Conservation (phyloP, 1,140 invertebrate species). For the Dinoponera quadriceps region DNA sequence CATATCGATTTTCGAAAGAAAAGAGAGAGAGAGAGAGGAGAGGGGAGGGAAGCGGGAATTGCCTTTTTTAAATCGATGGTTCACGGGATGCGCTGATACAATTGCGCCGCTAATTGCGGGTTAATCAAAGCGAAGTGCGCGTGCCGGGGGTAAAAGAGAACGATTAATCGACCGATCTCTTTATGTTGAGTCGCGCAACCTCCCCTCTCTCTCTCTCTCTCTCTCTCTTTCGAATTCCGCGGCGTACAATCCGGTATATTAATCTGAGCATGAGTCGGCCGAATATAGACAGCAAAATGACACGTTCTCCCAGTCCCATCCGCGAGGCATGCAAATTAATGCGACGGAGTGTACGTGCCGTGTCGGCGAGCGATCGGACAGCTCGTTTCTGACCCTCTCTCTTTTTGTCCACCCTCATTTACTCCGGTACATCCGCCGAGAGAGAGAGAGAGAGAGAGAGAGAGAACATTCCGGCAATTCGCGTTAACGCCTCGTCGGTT, state of each 20-base stretch:
- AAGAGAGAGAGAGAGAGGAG: too few species aligned
- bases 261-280: constrained; percentile 15
- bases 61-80: constrained; percentile 5
- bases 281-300: neutral
- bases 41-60: neutral
- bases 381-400: constrained; percentile 27
- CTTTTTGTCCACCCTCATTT: constrained; percentile 50
- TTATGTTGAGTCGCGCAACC: neutral
- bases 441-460: too few species aligned
- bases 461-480: constrained; percentile 53
- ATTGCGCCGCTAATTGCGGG: neutral
- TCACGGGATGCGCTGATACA: neutral
- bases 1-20: neutral
- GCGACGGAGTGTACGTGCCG: constrained; percentile 28
- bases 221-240: neutral
- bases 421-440: constrained; percentile 12
- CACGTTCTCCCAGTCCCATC: constrained; percentile 4
- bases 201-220: constrained; percentile 21
- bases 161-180: constrained; percentile 3
- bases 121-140: constrained; percentile 20
- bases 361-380: constrained; percentile 10
- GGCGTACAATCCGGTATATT: constrained; percentile 34
- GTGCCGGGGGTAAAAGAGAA: neutral
- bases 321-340: constrained; percentile 49
- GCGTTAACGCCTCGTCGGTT: constrained; percentile 57